A percentile compares a stretch with the other conserved stretches of the same genome.
Conservation (phyloP, 2,888 invertebrate genomes). For the Megamerina dolium region DNA sequence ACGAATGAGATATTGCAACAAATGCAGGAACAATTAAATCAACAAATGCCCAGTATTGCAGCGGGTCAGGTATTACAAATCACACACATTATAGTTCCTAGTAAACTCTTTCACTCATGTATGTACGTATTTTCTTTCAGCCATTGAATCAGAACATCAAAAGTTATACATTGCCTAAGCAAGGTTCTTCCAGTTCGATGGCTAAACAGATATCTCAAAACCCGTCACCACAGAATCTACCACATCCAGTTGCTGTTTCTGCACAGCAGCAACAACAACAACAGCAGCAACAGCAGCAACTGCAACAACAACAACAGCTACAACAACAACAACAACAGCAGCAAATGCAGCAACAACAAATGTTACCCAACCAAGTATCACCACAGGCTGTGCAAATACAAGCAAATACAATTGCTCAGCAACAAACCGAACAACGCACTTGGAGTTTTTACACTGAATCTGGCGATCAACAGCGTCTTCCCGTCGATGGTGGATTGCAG, state of each 20-base stretch:
- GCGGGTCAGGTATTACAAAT: constrained; percentile 30
- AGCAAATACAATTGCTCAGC: constrained; percentile 40
- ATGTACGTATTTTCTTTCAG: constrained; percentile 19
- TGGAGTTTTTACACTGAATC: constrained; percentile 44
- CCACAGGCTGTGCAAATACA: constrained; percentile 25
- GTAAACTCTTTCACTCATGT: no score
- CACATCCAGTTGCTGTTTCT: constrained; percentile 20
- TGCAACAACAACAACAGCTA: constrained; percentile 23
- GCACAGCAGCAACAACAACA: constrained; percentile 18
- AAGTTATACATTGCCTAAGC: constrained; percentile 43
- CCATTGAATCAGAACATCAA: constrained; percentile 38
- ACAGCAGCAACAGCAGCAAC: constrained; percentile 22
- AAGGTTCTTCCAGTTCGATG: constrained; percentile 31
- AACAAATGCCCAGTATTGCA: constrained; percentile 37
- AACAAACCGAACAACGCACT: constrained; percentile 44
- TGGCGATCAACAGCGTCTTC: constrained; percentile 37
- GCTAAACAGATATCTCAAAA: constrained; percentile 35
- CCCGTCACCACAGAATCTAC: constrained; percentile 38
- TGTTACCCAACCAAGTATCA: constrained; percentile 31
- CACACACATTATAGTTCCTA: neutral
- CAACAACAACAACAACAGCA: constrained; percentile 28
- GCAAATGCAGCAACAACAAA: constrained; percentile 22
- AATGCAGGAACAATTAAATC: constrained; percentile 63
- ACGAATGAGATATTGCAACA: constrained; percentile 75
- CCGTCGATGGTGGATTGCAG: constrained; percentile 37